Evolutionary conservation across 2,113 vertebrate species (phyloP).

Genomic region (Marmota monax): DNA sequence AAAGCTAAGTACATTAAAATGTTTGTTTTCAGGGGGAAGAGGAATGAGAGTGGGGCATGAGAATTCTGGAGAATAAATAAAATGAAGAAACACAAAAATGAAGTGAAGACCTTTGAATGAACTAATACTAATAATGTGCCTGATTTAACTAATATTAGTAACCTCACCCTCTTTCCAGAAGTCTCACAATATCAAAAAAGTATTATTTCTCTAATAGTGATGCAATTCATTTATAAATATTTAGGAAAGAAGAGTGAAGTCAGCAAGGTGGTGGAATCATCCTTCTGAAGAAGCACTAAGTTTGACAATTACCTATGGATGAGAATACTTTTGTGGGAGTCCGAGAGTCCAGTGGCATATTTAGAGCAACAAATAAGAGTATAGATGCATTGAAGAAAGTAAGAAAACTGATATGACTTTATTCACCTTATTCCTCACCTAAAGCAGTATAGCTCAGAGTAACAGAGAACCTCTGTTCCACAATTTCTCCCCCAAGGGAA

Average conservation of each 20-base stretch:
- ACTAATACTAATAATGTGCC: neutral
- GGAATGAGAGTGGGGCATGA: neutral
- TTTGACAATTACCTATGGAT: neutral
- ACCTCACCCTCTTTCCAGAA: neutral
- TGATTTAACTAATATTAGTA: neutral
- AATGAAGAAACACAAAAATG: conserved; percentile 1
- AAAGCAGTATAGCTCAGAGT: neutral
- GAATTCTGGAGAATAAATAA: neutral
- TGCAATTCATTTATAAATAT: neutral
- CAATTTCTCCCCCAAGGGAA: neutral
- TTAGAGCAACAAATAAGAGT: neutral
- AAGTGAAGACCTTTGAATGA: neutral
- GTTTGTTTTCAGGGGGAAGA: neutral
- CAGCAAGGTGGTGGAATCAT: neutral
- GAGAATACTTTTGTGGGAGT: neutral
- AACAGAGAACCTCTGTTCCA: neutral
- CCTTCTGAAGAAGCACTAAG: neutral
- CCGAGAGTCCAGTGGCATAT: neutral
- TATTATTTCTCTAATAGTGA: neutral
- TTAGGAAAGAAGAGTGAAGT: neutral
- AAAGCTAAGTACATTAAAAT: neutral
- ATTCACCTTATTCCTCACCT: neutral
- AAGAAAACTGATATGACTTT: neutral
- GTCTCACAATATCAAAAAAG: neutral
- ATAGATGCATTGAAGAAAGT: neutral